Percentiles rank a stretch among this genome's conserved stretches.
These are phyloP conservation scores for Mimas tiliae DNA, from an alignment of 2,888 invertebrate genomes.

Conservation along the genomic window DNA sequence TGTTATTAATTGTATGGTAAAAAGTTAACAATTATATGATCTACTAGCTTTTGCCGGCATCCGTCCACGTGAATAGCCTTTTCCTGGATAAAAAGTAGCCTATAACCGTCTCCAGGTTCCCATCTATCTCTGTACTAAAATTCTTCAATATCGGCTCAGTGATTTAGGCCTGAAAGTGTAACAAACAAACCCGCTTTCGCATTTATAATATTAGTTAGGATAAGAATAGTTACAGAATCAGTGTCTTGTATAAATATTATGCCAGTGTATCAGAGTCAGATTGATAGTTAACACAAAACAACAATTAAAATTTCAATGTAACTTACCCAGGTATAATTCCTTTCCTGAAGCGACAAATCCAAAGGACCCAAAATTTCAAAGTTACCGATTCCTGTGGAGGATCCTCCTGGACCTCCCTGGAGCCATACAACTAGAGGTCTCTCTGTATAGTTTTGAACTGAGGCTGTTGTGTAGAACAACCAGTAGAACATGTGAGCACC, in stretches of 20 bases:
- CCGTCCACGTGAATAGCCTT: too few species aligned
- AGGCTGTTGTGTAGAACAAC: slow-evolving; percentile 90
- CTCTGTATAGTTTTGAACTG: slow-evolving; percentile 84
- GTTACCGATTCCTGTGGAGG: slow-evolving; percentile 93
- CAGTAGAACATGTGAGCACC: slow-evolving; percentile 95
- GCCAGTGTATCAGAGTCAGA: neutral
- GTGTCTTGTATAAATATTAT: neutral
- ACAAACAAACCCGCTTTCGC: too few species aligned
- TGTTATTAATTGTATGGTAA: too few species aligned
- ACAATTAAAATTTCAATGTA: neutral
- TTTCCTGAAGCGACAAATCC: slow-evolving; percentile 85
- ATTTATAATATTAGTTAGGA: too few species aligned
- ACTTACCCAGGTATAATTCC: slow-evolving; percentile 90
- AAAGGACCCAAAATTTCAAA: slow-evolving; percentile 93
- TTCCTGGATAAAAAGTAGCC: too few species aligned
- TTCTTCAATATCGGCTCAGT: too few species aligned
- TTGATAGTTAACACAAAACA: neutral
- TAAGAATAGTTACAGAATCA: too few species aligned
- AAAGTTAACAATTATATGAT: too few species aligned
- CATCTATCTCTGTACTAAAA: too few species aligned
- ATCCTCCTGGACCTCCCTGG: slow-evolving; percentile 94
- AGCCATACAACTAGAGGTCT: slow-evolving; percentile 94
- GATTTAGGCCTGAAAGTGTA: too few species aligned
- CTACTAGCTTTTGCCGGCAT: too few species aligned
- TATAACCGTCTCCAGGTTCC: too few species aligned